Evolutionary conservation across 2,113 vertebrate genomes (phyloP).

Genomic region (Oreochromis aureus): DNA sequence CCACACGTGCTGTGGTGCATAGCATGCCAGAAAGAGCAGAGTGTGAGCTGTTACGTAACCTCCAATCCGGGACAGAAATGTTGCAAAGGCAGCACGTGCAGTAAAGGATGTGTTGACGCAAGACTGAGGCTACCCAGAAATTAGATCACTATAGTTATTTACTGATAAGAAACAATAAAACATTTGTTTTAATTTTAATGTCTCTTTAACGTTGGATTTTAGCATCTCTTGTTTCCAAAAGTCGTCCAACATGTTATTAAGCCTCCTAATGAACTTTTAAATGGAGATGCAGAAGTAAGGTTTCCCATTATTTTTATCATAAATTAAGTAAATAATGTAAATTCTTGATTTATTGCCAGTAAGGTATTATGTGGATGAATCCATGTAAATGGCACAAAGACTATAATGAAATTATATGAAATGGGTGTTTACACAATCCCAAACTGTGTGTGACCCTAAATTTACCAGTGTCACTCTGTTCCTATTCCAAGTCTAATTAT

Average conservation of each 20-base stretch:
- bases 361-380: not conserved
- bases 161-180: not conserved
- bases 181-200: not conserved
- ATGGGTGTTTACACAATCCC: not conserved
- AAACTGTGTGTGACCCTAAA: not conserved
- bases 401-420: not conserved
- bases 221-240: not conserved
- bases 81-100: conserved; percentile 30
- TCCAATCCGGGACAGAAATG: conserved; percentile 7
- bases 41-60: conserved; percentile 54
- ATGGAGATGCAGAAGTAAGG: not conserved
- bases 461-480: not conserved
- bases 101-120: not conserved
- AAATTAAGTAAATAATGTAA: not conserved
- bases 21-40: conserved; percentile 1
- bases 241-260: not conserved
- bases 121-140: not conserved
- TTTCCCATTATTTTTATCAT: not conserved
- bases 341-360: not conserved
- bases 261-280: not conserved
- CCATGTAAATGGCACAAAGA: not conserved
- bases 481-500: not conserved
- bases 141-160: not conserved
- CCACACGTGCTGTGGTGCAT: conserved; percentile 29
- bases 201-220: not conserved